Evolutionary conservation across 1,140 invertebrate species (phyloP).

Genomic region (Papilio helenus): DNA sequence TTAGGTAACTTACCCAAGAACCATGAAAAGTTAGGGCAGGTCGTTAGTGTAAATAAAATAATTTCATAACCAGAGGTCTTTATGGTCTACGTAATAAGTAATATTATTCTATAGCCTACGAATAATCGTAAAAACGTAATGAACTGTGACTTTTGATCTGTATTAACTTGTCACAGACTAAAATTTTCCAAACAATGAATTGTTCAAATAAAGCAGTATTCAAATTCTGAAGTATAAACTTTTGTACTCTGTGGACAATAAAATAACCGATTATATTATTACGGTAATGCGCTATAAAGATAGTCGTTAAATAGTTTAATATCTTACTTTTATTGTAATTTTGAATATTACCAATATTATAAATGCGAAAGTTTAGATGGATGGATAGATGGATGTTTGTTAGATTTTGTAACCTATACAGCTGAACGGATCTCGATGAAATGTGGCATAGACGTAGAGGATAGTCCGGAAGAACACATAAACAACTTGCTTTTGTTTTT

Average conservation of each 20-base stretch:
- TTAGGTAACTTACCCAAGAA: no score
- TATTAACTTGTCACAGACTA: background rate
- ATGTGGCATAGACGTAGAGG: no score
- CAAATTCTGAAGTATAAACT: background rate
- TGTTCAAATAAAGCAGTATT: background rate
- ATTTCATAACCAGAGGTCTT: background rate
- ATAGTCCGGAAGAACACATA: no score
- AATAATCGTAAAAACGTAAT: conserved; percentile 12
- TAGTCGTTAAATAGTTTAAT: background rate
- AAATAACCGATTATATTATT: background rate
- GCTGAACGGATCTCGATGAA: no score
- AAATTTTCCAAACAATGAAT: background rate
- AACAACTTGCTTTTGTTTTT: no score
- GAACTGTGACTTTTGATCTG: conserved; percentile 2
- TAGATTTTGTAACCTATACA: no score
- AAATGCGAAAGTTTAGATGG: no score
- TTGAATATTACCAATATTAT: no score
- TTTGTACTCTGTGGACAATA: background rate
- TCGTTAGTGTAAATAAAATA: background rate
- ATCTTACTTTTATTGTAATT: background rate
- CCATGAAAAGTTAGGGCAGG: no score
- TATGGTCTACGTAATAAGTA: background rate
- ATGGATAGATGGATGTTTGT: no score
- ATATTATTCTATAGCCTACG: background rate
- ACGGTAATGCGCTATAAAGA: conserved; percentile 1